Conservation (phyloP, 2,113 vertebrate species). For the Promerops cafer region DNA sequence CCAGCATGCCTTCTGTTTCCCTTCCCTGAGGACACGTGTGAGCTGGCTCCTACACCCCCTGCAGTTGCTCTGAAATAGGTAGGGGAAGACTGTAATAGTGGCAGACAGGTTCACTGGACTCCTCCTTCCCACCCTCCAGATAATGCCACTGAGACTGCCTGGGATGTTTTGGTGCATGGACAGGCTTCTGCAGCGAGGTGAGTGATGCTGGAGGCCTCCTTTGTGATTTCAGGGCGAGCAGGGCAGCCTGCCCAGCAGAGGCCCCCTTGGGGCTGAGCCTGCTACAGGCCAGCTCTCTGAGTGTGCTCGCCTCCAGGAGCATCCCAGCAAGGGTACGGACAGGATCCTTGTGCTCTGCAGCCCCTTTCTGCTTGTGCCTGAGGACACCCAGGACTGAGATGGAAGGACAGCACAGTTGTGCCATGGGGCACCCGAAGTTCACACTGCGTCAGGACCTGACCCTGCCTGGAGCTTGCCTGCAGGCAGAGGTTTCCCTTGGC, state of each 20-base stretch:
- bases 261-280: neutral
- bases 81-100: neutral
- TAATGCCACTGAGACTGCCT: neutral
- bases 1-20: neutral
- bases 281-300: neutral
- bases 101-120: neutral
- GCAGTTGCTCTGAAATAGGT: neutral
- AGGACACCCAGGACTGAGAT: neutral
- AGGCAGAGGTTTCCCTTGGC: neutral
- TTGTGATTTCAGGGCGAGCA: neutral
- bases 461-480: neutral
- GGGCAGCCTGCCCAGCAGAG: fast-evolving
- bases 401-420: neutral
- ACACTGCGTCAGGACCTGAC: fast-evolving
- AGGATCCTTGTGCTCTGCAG: neutral
- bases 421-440: neutral
- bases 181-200: neutral
- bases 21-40: neutral
- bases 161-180: neutral
- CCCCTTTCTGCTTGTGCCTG: neutral
- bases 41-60: neutral
- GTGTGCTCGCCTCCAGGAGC: too few species aligned
- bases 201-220: neutral
- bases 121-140: neutral
- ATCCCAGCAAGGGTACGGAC: neutral